Evolutionary conservation across 2,888 invertebrate species (phyloP).

Genomic region (Drosophila borborema): DNA sequence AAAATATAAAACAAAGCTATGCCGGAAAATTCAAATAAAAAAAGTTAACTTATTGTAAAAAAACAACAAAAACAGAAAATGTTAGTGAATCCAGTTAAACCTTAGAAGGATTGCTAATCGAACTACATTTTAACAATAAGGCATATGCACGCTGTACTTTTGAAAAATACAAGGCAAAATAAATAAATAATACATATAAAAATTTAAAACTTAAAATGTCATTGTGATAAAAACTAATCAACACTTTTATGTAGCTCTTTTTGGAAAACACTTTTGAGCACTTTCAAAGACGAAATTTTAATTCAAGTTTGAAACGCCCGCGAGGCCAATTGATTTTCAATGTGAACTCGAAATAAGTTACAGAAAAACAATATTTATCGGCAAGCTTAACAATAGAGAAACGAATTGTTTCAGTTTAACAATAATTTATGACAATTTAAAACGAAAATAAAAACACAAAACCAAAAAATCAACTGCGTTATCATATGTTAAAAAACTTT

Average conservation of each 20-base stretch:
- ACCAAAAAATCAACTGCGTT: constrained; percentile 21
- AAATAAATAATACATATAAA: constrained; percentile 32
- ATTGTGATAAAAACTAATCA: constrained; percentile 74
- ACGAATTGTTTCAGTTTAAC: constrained; percentile 67
- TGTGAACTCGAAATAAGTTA: constrained; percentile 64
- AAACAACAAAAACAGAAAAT: constrained; percentile 23
- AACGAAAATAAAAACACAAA: constrained; percentile 52
- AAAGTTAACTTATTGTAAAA: constrained; percentile 76
- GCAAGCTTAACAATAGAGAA: constrained; percentile 50
- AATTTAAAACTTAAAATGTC: constrained; percentile 62
- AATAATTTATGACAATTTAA: constrained; percentile 61
- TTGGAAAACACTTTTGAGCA: constrained; percentile 67
- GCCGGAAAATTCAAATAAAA: constrained; percentile 12
- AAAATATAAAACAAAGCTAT: constrained; percentile 36
- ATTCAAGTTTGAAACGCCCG: constrained; percentile 51
- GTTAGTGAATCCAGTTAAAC: constrained; percentile 45
- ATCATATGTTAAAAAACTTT: constrained; percentile 47
- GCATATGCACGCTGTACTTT: constrained; percentile 78
- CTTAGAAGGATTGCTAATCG: constrained; percentile 48
- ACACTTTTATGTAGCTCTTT: constrained; percentile 72
- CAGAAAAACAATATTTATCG: constrained; percentile 53
- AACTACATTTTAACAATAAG: constrained; percentile 59
- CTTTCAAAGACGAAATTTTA: constrained; percentile 57
- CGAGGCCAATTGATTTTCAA: constrained; percentile 50
- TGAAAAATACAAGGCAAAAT: constrained; percentile 64